These are phyloP conservation scores for Numida meleagris DNA, from an alignment of 2,113 vertebrate genomes.

Conservation along the genomic window DNA sequence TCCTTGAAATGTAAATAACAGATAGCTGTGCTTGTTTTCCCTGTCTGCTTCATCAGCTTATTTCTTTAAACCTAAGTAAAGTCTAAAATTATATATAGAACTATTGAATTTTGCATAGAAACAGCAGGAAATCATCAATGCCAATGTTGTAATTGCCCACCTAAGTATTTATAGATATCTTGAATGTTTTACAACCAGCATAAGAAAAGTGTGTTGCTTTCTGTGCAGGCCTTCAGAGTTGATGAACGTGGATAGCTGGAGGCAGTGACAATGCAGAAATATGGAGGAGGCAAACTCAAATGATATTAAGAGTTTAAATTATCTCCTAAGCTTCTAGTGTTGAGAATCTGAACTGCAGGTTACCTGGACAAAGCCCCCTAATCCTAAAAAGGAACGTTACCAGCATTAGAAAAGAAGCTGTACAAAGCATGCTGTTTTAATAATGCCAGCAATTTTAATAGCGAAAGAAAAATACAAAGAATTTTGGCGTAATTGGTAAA, in stretches of 20 bases:
- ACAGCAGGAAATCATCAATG: neutral
- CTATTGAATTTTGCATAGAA: neutral
- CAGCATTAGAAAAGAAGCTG: neutral
- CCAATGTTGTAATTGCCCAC: neutral
- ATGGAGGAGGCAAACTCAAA: neutral
- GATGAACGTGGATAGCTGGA: neutral
- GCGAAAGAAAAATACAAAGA: neutral
- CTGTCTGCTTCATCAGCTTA: neutral
- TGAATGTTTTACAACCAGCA: neutral
- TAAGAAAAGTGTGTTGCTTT: neutral
- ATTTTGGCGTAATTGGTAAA: neutral
- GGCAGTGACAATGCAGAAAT: neutral
- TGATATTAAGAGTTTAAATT: slow-evolving; percentile 7
- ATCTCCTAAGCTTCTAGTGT: neutral
- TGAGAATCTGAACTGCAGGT: neutral
- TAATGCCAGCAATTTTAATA: neutral
- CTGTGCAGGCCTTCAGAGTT: neutral
- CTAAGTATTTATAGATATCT: neutral
- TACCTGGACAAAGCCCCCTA: slow-evolving; percentile 19
- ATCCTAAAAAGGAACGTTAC: neutral
- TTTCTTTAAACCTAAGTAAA: neutral
- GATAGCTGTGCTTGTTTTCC: neutral
- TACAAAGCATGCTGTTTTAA: neutral
- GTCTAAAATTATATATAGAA: neutral
- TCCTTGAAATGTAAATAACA: neutral